Evolutionary conservation across 2,113 vertebrate species (phyloP).

Genomic region (Todiramphus saurophagus): DNA sequence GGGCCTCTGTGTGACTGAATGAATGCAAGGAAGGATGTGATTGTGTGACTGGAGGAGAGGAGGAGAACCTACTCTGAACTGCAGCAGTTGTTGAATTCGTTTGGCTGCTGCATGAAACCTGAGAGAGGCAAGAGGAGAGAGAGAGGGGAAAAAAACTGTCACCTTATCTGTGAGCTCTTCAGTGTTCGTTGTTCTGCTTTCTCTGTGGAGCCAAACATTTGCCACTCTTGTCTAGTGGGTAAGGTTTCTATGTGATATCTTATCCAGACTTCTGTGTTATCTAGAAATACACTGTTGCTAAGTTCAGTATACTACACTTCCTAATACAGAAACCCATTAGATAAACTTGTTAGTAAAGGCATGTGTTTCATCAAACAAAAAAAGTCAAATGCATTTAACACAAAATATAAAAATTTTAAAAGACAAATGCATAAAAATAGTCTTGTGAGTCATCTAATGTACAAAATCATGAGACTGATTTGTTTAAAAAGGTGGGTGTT

Average conservation of each 20-base stretch:
- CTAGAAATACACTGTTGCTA: neutral
- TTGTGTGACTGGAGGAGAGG: neutral
- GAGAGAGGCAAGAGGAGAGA: neutral
- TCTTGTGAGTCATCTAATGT: fast-evolving
- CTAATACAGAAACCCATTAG: neutral
- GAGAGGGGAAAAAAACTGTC: neutral
- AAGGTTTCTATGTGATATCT: neutral
- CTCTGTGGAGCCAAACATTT: neutral
- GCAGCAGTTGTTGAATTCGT: neutral
- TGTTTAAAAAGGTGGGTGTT: neutral
- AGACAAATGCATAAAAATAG: neutral
- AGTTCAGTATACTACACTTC: neutral
- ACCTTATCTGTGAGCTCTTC: neutral
- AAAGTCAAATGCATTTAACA: neutral
- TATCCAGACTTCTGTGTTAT: neutral
- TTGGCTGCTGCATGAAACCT: neutral
- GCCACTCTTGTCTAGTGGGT: neutral
- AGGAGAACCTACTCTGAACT: neutral
- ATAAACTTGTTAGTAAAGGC: neutral
- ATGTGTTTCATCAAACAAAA: neutral
- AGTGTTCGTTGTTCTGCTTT: neutral
- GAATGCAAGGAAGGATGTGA: neutral
- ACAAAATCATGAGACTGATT: neutral
- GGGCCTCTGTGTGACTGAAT: neutral
- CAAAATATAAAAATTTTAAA: neutral